A percentile compares a stretch with the other conserved stretches of the same genome.
phyloP scores from a whole-genome alignment of 1,140 invertebrate species.

The Lasioglossum baleicum region DNA sequence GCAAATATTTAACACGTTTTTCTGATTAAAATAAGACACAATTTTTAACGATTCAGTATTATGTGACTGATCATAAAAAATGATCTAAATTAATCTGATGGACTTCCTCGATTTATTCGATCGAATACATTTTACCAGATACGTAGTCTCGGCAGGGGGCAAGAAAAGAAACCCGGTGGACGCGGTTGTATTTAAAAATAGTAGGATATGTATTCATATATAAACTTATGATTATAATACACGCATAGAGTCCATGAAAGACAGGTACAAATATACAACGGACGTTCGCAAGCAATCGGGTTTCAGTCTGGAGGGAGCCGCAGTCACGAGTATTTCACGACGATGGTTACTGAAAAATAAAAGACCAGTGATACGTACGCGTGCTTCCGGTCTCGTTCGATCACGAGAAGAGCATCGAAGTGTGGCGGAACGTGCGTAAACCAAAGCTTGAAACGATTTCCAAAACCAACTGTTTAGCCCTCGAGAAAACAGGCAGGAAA shows the following conservation, averaged over 20 bases:
- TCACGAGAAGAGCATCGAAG: not conserved
- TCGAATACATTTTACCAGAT: no score
- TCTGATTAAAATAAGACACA: no score
- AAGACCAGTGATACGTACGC: slow-evolving; percentile 30
- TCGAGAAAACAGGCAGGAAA: no score
- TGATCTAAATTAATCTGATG: no score
- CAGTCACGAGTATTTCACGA: slow-evolving; percentile 66
- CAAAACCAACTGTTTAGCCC: no score
- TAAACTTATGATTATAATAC: slow-evolving; percentile 51
- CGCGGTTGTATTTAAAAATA: slow-evolving; percentile 43
- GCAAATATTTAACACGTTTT: no score
- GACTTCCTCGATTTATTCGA: no score
- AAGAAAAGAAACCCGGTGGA: not conserved
- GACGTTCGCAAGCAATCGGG: slow-evolving; percentile 5
- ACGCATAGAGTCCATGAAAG: slow-evolving; percentile 35
- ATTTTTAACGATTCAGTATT: no score
- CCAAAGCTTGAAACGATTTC: not conserved
- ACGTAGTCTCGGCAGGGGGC: not conserved
- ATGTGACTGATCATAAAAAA: no score
- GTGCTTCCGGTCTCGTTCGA: not conserved
- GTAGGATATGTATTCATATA: slow-evolving; percentile 53
- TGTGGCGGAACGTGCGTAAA: not conserved
- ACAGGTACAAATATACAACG: slow-evolving; percentile 48
- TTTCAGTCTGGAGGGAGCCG: slow-evolving; percentile 24
- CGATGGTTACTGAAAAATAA: slow-evolving; percentile 71